A percentile compares a stretch with the other conserved stretches of the same genome.
phyloP scores from a whole-genome alignment of 2,888 invertebrate genomes.

The Prenolepis imparis region DNA sequence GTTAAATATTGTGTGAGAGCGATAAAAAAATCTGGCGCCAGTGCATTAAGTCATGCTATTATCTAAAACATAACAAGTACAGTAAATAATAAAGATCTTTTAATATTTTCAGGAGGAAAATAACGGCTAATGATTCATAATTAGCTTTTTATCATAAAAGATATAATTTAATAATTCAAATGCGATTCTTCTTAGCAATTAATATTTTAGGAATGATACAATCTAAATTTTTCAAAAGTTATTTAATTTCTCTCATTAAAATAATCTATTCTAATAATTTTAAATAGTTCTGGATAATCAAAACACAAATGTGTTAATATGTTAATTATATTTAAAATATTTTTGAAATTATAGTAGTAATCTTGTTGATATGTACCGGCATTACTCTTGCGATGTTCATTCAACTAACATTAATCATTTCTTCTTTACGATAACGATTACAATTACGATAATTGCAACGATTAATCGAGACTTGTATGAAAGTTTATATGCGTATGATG shows the following conservation, averaged over 20 bases:
- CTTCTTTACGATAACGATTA: not conserved
- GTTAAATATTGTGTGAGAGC: constrained; percentile 57
- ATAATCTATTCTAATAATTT: not conserved
- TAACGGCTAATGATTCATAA: constrained; percentile 3
- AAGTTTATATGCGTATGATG: not conserved
- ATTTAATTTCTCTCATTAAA: not conserved
- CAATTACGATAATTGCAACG: not conserved
- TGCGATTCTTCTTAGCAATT: not conserved
- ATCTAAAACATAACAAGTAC: constrained; percentile 20
- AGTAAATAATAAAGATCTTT: not conserved
- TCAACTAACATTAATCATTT: not conserved
- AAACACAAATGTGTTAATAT: not conserved
- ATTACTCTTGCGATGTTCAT: not conserved
- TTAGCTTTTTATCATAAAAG: not conserved
- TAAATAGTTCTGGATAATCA: not conserved
- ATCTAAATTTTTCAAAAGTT: not conserved
- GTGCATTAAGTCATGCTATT: constrained; percentile 55
- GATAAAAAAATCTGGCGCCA: constrained; percentile 72
- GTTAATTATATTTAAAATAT: not conserved
- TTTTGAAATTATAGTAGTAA: not conserved
- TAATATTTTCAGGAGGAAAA: constrained; percentile 14
- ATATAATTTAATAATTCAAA: not conserved
- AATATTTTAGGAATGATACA: not conserved
- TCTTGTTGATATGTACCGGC: not conserved
- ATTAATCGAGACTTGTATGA: not conserved